These are phyloP conservation scores for Tribolium freemani DNA, from an alignment of 2,888 invertebrate genomes.

Conservation along the genomic window DNA sequence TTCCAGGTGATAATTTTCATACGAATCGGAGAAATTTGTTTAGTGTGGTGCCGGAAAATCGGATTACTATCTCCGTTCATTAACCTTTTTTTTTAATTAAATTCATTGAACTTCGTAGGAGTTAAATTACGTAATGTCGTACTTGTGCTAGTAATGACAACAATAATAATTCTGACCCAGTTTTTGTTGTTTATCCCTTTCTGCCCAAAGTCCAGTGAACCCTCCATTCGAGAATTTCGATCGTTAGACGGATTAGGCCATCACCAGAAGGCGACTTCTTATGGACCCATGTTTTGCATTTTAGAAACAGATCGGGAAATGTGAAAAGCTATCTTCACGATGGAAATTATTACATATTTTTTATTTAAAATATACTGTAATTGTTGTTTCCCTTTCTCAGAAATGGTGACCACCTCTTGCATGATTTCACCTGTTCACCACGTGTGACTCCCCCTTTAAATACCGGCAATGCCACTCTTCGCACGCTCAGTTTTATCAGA, in stretches of 20 bases:
- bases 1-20: not conserved
- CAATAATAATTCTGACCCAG: conserved; percentile 23
- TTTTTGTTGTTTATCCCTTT: not conserved
- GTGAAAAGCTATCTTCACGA: too few species aligned
- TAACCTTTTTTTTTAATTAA: conserved; percentile 8
- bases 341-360: too few species aligned
- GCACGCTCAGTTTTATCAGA: conserved; percentile 13
- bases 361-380: too few species aligned
- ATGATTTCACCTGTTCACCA: conserved; percentile 27
- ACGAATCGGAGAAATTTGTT: not conserved
- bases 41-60: not conserved
- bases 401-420: not conserved
- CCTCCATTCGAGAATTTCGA: conserved; percentile 14
- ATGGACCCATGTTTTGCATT: not conserved
- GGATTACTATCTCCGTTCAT: not conserved
- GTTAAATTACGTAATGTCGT: conserved; percentile 7
- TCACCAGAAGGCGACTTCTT: conserved; percentile 6
- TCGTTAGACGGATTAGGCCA: conserved; percentile 7
- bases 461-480: conserved; percentile 14
- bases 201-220: conserved; percentile 10
- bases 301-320: not conserved
- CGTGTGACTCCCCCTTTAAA: conserved; percentile 32
- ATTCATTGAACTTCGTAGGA: conserved; percentile 18
- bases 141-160: conserved; percentile 7
- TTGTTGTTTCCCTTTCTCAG: not conserved